Evolutionary conservation across 2,113 vertebrate genomes (phyloP).

Genomic region (Semnornis frantzii): DNA sequence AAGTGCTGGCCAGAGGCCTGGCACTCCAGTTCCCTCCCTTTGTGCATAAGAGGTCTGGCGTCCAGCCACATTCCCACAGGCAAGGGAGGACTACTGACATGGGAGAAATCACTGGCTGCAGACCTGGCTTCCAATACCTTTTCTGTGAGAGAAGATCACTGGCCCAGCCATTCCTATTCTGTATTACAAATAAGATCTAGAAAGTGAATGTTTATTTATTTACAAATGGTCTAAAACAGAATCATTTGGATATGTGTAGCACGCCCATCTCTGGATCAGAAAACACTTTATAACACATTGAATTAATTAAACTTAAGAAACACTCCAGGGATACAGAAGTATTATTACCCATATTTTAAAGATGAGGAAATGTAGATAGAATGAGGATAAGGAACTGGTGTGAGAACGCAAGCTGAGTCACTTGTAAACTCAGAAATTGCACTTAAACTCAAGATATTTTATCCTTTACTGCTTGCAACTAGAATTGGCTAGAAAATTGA

Average conservation of each 20-base stretch:
- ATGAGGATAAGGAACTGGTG: not conserved
- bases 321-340: conserved; percentile 35
- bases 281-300: conserved; percentile 18
- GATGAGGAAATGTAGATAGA: conserved; percentile 55
- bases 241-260: not conserved
- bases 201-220: not conserved
- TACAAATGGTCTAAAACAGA: not conserved
- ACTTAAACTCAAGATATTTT: not conserved
- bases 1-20: conserved; percentile 9
- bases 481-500: not conserved
- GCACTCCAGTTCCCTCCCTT: not conserved
- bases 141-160: not conserved
- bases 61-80: conserved; percentile 2
- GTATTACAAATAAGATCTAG: conserved; percentile 12
- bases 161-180: not conserved
- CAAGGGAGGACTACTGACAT: conserved; percentile 2
- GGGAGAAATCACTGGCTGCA: not conserved
- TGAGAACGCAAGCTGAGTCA: not conserved
- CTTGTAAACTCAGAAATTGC: conserved; percentile 28
- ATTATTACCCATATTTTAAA: conserved; percentile 65
- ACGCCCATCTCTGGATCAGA: conserved; percentile 20
- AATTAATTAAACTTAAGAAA: conserved; percentile 55
- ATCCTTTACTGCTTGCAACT: not conserved
- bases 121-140: not conserved
- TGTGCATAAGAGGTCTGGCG: not conserved